phyloP scores from a whole-genome alignment of 2,888 invertebrate genomes.

The Agriotes lineatus region DNA sequence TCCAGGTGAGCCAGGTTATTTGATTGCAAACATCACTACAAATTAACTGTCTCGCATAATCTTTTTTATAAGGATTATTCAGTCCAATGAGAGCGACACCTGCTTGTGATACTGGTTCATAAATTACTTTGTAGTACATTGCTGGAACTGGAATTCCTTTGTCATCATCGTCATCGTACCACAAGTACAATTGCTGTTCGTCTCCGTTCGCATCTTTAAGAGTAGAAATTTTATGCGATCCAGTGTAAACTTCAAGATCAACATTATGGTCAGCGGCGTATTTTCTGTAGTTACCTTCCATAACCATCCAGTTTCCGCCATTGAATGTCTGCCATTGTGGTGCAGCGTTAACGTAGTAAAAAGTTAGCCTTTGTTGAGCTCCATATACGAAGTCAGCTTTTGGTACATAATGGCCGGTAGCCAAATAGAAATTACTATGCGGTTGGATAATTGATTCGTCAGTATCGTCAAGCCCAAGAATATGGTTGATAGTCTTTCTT shows the following conservation, averaged over 20 bases:
- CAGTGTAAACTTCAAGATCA: slow-evolving; percentile 70
- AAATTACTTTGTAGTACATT: slow-evolving; percentile 72
- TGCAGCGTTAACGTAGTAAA: slow-evolving; percentile 75
- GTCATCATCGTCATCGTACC: slow-evolving; percentile 52
- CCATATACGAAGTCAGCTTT: slow-evolving; percentile 74
- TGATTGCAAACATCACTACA: slow-evolving; percentile 68
- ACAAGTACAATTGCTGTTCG: slow-evolving; percentile 56
- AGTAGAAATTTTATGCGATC: slow-evolving; percentile 71
- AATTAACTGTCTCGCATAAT: slow-evolving; percentile 49
- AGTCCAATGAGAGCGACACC: slow-evolving; percentile 74
- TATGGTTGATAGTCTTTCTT: slow-evolving; percentile 56
- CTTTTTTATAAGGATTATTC: slow-evolving; percentile 71
- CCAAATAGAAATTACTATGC: slow-evolving; percentile 63
- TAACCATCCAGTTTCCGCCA: slow-evolving; percentile 69
- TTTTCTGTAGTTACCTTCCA: slow-evolving; percentile 67
- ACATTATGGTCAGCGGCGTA: slow-evolving; percentile 61
- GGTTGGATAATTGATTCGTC: slow-evolving; percentile 66
- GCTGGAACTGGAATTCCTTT: slow-evolving; percentile 68
- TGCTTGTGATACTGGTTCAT: slow-evolving; percentile 66
- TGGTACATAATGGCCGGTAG: slow-evolving; percentile 74
- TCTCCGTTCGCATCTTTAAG: slow-evolving; percentile 66
- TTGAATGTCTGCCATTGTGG: slow-evolving; percentile 79
- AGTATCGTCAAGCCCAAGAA: slow-evolving; percentile 53
- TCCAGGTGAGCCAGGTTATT: slow-evolving; percentile 74
- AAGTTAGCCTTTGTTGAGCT: slow-evolving; percentile 71